Evolutionary conservation across 2,888 invertebrate genomes (phyloP).

Genomic region (Schizaphis graminum): DNA sequence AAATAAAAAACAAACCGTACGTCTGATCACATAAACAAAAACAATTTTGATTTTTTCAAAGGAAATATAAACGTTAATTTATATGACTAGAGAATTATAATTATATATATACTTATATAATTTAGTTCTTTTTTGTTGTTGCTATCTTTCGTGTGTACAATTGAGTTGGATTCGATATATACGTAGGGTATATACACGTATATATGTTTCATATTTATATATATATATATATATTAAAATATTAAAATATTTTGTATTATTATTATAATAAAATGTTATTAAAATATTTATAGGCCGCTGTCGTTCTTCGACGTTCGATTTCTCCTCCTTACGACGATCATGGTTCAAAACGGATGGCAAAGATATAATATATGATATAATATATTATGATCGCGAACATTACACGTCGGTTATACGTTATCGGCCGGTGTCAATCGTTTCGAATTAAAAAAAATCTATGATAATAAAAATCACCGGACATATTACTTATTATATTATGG

Average conservation of each 20-base stretch:
- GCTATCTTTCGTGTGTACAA: conserved; percentile 49
- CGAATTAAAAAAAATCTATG: neutral
- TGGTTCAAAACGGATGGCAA: conserved; percentile 19
- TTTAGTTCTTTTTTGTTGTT: conserved; percentile 52
- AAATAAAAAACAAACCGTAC: conserved; percentile 59
- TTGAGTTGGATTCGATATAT: conserved; percentile 52
- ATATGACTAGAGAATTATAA: conserved; percentile 64
- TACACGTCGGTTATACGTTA: neutral
- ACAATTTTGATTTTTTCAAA: conserved; percentile 62
- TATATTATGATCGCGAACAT: neutral
- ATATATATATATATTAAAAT: neutral
- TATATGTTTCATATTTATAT: neutral
- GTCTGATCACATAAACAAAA: conserved; percentile 61
- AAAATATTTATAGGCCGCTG: neutral
- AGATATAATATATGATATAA: too few relatives aligned
- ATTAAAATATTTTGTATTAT: conserved; percentile 26
- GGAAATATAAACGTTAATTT: conserved; percentile 64
- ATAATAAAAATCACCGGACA: conserved; percentile 4
- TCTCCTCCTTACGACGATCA: neutral
- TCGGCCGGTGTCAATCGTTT: neutral
- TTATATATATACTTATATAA: conserved; percentile 53
- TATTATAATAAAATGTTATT: conserved; percentile 28
- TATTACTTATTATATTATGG: neutral
- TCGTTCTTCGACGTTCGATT: conserved; percentile 1
- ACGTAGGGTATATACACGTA: neutral